These are phyloP conservation scores for Epirrita christyi DNA, from an alignment of 2,888 invertebrate species.

Conservation along the genomic window DNA sequence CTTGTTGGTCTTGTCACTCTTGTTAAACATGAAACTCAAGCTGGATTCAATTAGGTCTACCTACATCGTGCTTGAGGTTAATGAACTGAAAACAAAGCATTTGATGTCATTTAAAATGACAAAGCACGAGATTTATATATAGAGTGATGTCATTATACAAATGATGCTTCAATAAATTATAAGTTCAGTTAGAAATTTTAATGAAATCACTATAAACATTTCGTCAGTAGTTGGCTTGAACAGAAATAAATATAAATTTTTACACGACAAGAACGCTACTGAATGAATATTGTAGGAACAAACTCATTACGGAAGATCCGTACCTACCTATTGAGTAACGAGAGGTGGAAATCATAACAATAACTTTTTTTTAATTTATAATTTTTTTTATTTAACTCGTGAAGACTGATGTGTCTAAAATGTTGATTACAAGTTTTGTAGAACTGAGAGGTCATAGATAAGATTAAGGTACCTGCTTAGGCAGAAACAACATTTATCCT, in stretches of 20 bases:
- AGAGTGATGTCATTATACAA: constrained; percentile 52
- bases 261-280: constrained; percentile 61
- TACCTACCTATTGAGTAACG: too few species aligned
- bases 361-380: too few species aligned
- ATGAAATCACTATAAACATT: constrained; percentile 61
- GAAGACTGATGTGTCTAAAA: too few species aligned
- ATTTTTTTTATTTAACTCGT: too few species aligned
- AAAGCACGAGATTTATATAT: constrained; percentile 37
- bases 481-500: too few species aligned
- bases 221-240: constrained; percentile 47
- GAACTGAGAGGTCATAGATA: too few species aligned
- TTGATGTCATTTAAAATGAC: constrained; percentile 39
- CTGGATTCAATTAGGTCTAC: constrained; percentile 65
- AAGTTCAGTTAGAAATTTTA: constrained; percentile 55
- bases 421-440: too few species aligned
- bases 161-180: constrained; percentile 51
- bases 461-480: too few species aligned
- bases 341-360: too few species aligned
- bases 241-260: constrained; percentile 60
- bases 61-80: constrained; percentile 61
- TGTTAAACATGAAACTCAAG: constrained; percentile 71
- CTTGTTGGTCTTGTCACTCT: constrained; percentile 67
- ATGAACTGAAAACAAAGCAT: constrained; percentile 42
- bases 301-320: background rate
- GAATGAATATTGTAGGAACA: constrained; percentile 48